Base-by-base conservation (phyloP, 2,113 vertebrate species). In the Pelecanoides urinatrix region DNA sequence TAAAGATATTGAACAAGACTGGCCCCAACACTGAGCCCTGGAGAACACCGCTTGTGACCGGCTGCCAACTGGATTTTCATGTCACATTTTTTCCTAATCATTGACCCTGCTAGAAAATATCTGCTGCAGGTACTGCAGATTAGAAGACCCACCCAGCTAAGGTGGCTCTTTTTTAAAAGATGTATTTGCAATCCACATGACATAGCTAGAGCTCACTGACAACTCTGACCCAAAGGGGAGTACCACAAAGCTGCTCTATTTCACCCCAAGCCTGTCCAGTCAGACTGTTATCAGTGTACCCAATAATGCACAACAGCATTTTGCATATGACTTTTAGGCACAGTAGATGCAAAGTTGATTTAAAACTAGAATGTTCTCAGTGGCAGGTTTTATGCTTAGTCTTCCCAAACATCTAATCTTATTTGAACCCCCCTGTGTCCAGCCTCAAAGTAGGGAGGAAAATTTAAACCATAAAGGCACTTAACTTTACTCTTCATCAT, bases 291-390 rank as follows among this genome's bases (percentile, higher is more conserved):
- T 3, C n/a, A 29, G 30, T 16, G 40, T 36, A 73, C n/a, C 21
- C 0, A 0, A 27, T 38, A 58, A 70, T 3, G 2, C 45, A 50
- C 19, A 82, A 63, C 22, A 65, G 32, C 32, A n/a, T 68, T 78
- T 92, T 68, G 32, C 13, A n/a, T 27, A 15, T 32, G 65, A 44
- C 27, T 88, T 81, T 50, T 40, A 53, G 40, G n/a, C 61, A 55
- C 9, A 55, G 16, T 19, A 66, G 19, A 36, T 16, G 52, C 4
- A 16, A 72, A 70, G 40, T 27, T 40, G 32, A 61, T 88, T 86
- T 85, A 38, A 85, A 85, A 86, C 16, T 29, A 3, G 4, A 45
- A 26, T 13, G 25, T 73, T 72, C 45, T 63, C 29, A 30, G 47
- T 62, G 27, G 21, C 30, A 49, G 6, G 4, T 58, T 65, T 84